Base-by-base conservation (phyloP, 2,888 invertebrate species). In the Dinocampus coccinellae region DNA sequence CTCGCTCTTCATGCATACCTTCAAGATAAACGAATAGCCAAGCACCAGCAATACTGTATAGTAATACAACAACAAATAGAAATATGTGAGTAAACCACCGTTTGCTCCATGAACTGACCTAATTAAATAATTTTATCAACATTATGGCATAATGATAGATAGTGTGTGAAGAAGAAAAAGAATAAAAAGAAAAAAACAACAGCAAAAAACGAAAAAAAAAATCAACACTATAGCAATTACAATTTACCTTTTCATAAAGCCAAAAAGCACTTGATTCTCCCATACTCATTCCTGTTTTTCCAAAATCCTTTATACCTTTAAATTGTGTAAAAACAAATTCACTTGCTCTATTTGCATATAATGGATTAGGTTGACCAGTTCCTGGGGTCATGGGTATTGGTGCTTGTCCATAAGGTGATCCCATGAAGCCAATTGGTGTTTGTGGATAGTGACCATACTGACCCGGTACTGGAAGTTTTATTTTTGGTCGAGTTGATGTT, bases 61-160 rank as follows among this genome's bases (percentile, higher is more conserved):
- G 86, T 68, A 93, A 88, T 73, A 97, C 91, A 79, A 96, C 92
- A 79, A 94, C 84, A 80, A 94, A 91, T 81, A 97, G 90, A 86
- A 96, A 96, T 74, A 95, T 92, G 88, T 97, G 96, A 47, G 96
- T 96, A 84, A 97, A 96, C 96, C 96, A 96, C 83, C 91, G 92
- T 81, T 91, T 92, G 1, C 95, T 96, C 89, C 92, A 92, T 69
- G 91, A 89, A 82, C 93, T 92, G 77, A 89, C 88, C 86, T 88
- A 74, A 70, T 77, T 73, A 72, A 39, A 71, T 70, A 55, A 24
- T 39, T 29, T 16, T 33, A 60, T 42, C 22, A 65, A 11, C 0
- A 61, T 24, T 16, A 57, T 11, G 24, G 26, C 3, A 20, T 20
- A 26, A 42, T 55, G 2, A 33, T 57, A 10, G 16, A n/a, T n/a